Conservation (phyloP, 2,888 invertebrate genomes). For the Fragum whitleyi region DNA sequence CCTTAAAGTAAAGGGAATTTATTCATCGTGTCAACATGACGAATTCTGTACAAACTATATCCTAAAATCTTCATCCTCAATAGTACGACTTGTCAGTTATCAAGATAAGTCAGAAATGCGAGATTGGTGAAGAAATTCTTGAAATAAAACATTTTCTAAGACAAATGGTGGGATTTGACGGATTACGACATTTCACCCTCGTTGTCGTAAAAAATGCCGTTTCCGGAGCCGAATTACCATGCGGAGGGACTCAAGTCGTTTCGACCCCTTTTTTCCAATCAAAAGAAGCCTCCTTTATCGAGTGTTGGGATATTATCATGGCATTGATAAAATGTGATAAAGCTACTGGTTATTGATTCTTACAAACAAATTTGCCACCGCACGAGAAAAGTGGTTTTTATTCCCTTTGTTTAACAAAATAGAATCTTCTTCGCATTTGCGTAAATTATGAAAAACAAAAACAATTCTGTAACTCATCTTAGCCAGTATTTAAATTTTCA, state of each 20-base stretch:
- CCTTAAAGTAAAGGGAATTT: too few relatives aligned
- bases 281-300: conserved; percentile 13
- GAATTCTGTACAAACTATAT: too few relatives aligned
- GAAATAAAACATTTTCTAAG: not conserved
- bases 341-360: conserved; percentile 12
- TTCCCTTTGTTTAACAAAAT: too few relatives aligned
- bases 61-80: too few relatives aligned
- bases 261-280: conserved; percentile 19
- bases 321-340: conserved; percentile 24
- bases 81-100: too few relatives aligned
- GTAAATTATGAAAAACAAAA: too few relatives aligned
- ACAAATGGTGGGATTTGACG: conserved; percentile 20
- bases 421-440: too few relatives aligned
- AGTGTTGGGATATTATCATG: conserved; percentile 25
- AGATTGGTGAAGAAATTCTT: conserved; percentile 10
- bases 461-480: too few relatives aligned
- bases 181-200: conserved; percentile 23
- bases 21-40: too few relatives aligned
- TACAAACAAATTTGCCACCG: conserved; percentile 15
- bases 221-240: conserved; percentile 13
- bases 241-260: conserved; percentile 17
- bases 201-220: conserved; percentile 23
- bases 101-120: not conserved
- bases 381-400: not conserved
- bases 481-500: too few relatives aligned